Percentiles rank a stretch among this genome's conserved stretches.
These are phyloP conservation scores for Caenorhabditis imperialis DNA, from an alignment of 2,888 invertebrate species.

Conservation along the genomic window DNA sequence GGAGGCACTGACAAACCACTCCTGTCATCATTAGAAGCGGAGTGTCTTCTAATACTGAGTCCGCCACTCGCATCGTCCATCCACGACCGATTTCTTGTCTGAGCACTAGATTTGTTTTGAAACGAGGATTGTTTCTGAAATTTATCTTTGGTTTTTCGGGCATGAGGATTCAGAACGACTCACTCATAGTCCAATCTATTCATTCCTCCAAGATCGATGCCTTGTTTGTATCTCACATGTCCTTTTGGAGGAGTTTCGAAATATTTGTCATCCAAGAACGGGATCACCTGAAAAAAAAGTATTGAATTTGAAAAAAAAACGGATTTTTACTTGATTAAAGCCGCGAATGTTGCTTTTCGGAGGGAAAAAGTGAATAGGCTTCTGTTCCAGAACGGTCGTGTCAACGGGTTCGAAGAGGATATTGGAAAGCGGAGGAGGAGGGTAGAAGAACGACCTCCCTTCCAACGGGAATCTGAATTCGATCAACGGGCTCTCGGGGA, in stretches of 20 bases:
- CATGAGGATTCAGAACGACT: no score
- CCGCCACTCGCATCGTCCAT: not conserved
- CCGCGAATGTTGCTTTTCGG: not conserved
- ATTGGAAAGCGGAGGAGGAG: constrained; percentile 6
- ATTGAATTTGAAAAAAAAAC: no score
- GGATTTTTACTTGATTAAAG: constrained; percentile 8
- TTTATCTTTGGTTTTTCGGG: no score
- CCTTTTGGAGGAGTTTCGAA: no score
- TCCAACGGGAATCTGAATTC: not conserved
- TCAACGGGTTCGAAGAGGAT: constrained; percentile 12
- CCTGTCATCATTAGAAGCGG: constrained; percentile 22
- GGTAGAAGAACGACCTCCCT: not conserved
- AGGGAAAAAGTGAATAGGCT: constrained; percentile 1
- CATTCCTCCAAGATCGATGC: no score
- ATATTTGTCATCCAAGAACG: no score
- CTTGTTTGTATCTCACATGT: no score
- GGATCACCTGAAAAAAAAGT: not conserved
- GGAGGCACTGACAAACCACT: not conserved
- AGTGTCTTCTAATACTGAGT: not conserved
- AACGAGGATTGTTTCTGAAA: not conserved
- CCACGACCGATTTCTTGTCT: constrained; percentile 5
- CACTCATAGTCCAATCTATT: no score
- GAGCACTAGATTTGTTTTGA: not conserved
- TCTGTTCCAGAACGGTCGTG: not conserved
- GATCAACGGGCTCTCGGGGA: constrained; percentile 7